These are phyloP conservation scores for Mellilla xanthometata DNA, from an alignment of 2,888 invertebrate species.

Conservation along the genomic window DNA sequence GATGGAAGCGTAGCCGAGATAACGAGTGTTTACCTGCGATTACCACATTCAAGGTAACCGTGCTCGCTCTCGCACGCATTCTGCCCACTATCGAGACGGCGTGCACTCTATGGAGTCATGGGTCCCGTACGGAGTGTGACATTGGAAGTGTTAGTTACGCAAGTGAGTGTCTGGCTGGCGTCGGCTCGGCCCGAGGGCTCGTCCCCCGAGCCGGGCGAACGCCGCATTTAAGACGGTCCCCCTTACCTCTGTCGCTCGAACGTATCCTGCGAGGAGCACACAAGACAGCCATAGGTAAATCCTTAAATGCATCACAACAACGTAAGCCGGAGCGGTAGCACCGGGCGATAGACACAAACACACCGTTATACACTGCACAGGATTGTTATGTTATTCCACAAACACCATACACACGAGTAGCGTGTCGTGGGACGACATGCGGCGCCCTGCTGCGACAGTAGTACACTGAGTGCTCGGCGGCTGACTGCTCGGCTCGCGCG, in stretches of 20 bases:
- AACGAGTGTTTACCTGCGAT: conserved; percentile 75
- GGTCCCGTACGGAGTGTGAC: conserved; percentile 55
- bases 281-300: conserved; percentile 88
- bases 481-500: conserved; percentile 37
- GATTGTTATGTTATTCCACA: conserved; percentile 79
- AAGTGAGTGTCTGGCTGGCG: conserved; percentile 56
- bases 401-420: conserved; percentile 74
- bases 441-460: conserved; percentile 56
- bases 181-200: conserved; percentile 27
- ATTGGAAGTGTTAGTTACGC: conserved; percentile 73
- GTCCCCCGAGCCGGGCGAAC: conserved; percentile 62
- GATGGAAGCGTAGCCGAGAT: conserved; percentile 58
- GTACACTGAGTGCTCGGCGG: conserved; percentile 68
- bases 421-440: conserved; percentile 67
- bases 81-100: conserved; percentile 31
- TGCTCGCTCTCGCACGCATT: conserved; percentile 35
- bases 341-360: conserved; percentile 67
- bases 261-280: conserved; percentile 88
- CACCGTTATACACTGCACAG: conserved; percentile 71
- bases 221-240: conserved; percentile 76
- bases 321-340: conserved; percentile 65
- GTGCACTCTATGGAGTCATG: conserved; percentile 31
- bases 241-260: conserved; percentile 89
- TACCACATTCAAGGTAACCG: conserved; percentile 67
- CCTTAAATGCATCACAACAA: conserved; percentile 89